Conservation (phyloP, 2,113 vertebrate species). For the Xiphias gladius region DNA sequence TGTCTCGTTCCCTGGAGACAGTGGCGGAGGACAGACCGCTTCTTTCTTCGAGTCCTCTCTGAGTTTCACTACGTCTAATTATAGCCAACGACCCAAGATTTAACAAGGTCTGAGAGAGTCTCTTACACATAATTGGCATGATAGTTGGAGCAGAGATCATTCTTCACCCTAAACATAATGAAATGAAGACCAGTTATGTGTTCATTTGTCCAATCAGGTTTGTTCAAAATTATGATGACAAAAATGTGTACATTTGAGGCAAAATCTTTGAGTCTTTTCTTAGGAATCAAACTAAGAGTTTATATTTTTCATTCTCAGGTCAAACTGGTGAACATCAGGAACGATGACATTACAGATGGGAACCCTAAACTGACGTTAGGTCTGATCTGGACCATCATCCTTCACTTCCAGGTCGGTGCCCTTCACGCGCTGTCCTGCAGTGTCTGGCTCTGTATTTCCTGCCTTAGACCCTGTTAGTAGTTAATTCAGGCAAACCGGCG, state of each 20-base stretch:
- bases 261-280: background rate
- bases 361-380: slow-evolving; percentile 98
- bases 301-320: slow-evolving; percentile 82
- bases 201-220: background rate
- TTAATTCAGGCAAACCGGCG: background rate
- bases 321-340: slow-evolving; percentile 98
- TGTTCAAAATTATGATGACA: too few relatives aligned
- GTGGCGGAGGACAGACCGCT: background rate
- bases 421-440: background rate
- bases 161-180: background rate
- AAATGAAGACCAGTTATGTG: background rate
- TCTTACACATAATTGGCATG: background rate
- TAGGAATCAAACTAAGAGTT: background rate
- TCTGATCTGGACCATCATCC: slow-evolving; percentile 99
- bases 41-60: background rate
- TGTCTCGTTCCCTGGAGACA: slow-evolving; percentile 10
- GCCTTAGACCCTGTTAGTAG: background rate
- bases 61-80: slow-evolving; percentile 35
- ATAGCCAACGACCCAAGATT: background rate
- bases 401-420: slow-evolving; percentile 95
- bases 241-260: background rate
- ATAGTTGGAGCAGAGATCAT: background rate
- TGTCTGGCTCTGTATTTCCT: background rate
- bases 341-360: slow-evolving; percentile 98
- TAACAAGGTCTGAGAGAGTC: slow-evolving; percentile 29